These are phyloP conservation scores for Microcebus jonahi DNA, from an alignment of 2,113 vertebrate genomes.

Conservation along the genomic window DNA sequence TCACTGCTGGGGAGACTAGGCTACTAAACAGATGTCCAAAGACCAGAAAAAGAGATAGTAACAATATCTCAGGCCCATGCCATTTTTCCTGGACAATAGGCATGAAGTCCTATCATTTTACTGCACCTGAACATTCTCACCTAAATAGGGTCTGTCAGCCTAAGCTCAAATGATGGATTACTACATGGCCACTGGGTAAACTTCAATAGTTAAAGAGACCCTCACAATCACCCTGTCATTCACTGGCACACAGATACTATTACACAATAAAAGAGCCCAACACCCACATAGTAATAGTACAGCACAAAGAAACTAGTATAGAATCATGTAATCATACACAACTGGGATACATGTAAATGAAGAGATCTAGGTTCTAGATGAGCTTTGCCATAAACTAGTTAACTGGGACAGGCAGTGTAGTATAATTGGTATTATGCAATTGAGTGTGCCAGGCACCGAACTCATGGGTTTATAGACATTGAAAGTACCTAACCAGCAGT, in stretches of 20 bases:
- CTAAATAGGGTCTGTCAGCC: neutral
- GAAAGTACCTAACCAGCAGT: neutral
- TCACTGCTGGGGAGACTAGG: neutral
- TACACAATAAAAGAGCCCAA: neutral
- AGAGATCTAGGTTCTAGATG: neutral
- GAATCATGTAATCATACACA: neutral
- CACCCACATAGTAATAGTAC: neutral
- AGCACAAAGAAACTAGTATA: neutral
- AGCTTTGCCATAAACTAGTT: neutral
- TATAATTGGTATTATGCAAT: neutral
- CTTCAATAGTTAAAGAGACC: neutral
- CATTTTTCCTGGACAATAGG: neutral
- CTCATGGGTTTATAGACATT: neutral
- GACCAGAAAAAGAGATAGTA: neutral
- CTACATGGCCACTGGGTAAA: neutral
- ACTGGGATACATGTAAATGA: neutral
- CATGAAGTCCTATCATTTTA: slow-evolving; percentile 12
- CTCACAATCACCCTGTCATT: neutral
- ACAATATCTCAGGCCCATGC: neutral
- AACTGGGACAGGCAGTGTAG: neutral
- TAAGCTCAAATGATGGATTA: neutral
- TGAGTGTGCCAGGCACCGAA: neutral
- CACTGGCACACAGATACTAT: neutral
- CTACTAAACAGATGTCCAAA: neutral
- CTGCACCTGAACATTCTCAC: neutral